These are phyloP conservation scores for Augochlora pura DNA, from an alignment of 1,140 invertebrate genomes.

Conservation along the genomic window DNA sequence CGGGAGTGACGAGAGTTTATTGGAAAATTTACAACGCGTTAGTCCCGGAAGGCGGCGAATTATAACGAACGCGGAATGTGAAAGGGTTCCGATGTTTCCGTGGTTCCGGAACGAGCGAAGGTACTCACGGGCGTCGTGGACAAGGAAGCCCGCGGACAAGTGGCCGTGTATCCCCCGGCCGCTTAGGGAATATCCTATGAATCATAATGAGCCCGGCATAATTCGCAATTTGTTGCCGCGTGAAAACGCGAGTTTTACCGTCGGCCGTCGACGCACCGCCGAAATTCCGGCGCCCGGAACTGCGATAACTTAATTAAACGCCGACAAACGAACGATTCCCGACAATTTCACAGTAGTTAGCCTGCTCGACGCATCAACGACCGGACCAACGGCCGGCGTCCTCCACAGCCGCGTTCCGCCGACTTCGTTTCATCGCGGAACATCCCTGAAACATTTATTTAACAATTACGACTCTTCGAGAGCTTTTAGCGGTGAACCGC, in stretches of 20 bases:
- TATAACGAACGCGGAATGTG: constrained; percentile 54
- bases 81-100: constrained; percentile 64
- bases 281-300: neutral
- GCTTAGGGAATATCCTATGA: constrained; percentile 61
- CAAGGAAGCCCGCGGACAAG: constrained; percentile 4
- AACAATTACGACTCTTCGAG: too few relatives aligned
- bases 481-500: too few relatives aligned
- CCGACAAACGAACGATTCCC: constrained; percentile 5
- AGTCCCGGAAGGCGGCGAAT: constrained; percentile 43
- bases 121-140: constrained; percentile 29
- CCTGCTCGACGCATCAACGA: too few relatives aligned
- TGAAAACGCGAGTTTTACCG: constrained; percentile 44
- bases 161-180: neutral
- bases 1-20: constrained; percentile 49
- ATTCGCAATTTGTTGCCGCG: constrained; percentile 61
- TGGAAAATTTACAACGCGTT: constrained; percentile 58
- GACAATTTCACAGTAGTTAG: neutral
- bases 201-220: constrained; percentile 59
- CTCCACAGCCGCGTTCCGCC: too few relatives aligned
- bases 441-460: too few relatives aligned
- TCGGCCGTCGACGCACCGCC: neutral
- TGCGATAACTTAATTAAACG: constrained; percentile 29
- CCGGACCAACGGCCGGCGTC: too few relatives aligned
- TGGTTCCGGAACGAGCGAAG: constrained; percentile 31
- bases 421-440: too few relatives aligned